A percentile compares a stretch with the other conserved stretches of the same genome.
These are phyloP conservation scores for Macrophya annulata DNA, from an alignment of 2,888 invertebrate species.

Conservation along the genomic window DNA sequence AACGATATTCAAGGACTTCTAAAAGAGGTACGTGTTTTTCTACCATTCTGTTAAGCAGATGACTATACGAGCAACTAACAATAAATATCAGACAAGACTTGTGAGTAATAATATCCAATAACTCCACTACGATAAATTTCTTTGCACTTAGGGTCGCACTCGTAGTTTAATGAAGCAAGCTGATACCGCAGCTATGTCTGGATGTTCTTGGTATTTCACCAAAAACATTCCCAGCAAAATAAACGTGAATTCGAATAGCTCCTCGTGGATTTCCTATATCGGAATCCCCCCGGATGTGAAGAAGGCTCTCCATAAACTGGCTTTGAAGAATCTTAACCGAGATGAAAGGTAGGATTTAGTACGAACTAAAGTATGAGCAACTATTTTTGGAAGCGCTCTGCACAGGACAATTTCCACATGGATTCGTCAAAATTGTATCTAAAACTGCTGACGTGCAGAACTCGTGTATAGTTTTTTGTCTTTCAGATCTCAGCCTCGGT, in stretches of 20 bases:
- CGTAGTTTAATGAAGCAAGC: conserved; percentile 30
- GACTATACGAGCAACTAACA: neutral
- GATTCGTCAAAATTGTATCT: neutral
- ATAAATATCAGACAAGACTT: neutral
- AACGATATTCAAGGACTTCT: conserved; percentile 80
- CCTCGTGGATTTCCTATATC: neutral
- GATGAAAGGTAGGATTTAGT: neutral
- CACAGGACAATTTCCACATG: no score
- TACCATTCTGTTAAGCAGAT: neutral
- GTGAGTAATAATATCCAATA: neutral
- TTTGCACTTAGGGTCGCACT: neutral
- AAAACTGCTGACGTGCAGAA: neutral
- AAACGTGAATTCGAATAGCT: neutral
- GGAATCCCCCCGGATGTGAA: conserved; percentile 26
- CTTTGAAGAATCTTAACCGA: conserved; percentile 11
- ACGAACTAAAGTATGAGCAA: neutral
- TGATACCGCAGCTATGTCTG: neutral
- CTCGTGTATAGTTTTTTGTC: neutral
- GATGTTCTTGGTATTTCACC: neutral
- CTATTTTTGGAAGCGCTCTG: neutral
- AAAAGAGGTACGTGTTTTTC: conserved; percentile 63
- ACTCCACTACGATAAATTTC: neutral
- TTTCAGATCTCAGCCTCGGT: conserved; percentile 1
- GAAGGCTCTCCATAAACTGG: neutral
- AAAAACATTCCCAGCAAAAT: neutral